Evolutionary conservation across 2,797 vertebrate species (phyloP), one percentile per base, ranked within the genome.

Genomic region (Parambassis ranga): DNA sequence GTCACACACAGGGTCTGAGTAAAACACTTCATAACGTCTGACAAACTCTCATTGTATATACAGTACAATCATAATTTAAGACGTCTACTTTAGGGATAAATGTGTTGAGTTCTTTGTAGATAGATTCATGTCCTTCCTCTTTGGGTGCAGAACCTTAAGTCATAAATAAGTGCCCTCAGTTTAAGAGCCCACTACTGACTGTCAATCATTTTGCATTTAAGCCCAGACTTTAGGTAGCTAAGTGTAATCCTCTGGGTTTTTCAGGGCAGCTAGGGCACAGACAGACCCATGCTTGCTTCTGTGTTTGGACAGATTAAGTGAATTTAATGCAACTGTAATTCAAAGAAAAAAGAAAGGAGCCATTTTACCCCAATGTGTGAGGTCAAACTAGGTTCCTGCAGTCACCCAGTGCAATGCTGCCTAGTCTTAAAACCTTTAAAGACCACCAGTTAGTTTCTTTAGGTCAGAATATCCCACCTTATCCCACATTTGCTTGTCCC

Each of bases 141-240:
- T 16, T 56, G 38, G 42, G 64, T 84, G 67, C 55, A 67, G 56
- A 80, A 58, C 52, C 79, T 75, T 77, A 72, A 76, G 59, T 64
- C 66, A 75, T 87, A 82, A 89, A 87, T 81, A 71, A 76, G 62
- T 50, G 65, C 77, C 81, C 65, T 85, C 61, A 84, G 59, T 44
- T 50, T 20, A 11, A 75, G 35, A 66, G 53, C 41, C 48, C 46
- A 14, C 35, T 47, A 56, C 44, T 37, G 10, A 48, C 73, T 57
- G 52, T 70, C 78, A 71, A 11, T 68, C 49, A n/a, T 69, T 20
- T 36, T 57, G 35, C 41, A 28, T 47, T 47, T 73, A 65, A 87
- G 47, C 51, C 46, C 20, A 16, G 70, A 76, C 64, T 87, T 83
- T 69, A 75, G 48, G 47, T 14, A 60, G 63, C 70, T 84, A 64